Conservation (phyloP, 2,888 invertebrate species). For the Thelaira solivaga region DNA sequence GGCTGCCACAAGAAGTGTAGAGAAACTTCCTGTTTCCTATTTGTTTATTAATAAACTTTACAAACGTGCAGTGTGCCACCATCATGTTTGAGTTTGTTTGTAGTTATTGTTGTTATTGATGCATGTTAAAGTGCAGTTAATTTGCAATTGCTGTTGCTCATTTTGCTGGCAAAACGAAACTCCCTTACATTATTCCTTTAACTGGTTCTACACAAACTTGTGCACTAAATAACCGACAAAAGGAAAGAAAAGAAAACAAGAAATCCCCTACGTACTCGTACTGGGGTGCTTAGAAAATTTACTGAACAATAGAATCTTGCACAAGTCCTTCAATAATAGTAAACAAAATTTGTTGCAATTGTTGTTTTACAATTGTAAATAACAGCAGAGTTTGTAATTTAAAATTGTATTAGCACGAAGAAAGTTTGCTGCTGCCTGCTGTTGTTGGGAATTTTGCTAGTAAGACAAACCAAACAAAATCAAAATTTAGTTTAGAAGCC, state of each 20-base stretch:
- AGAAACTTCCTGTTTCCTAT: slow-evolving; percentile 30
- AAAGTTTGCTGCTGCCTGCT: background rate
- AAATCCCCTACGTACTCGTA: slow-evolving; percentile 16
- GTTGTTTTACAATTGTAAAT: background rate
- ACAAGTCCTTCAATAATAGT: background rate
- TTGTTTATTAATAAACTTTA: background rate
- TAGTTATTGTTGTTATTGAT: slow-evolving; percentile 8
- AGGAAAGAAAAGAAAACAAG: background rate
- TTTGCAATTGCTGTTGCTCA: slow-evolving; percentile 54
- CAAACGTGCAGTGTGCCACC: background rate
- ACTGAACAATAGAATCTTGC: slow-evolving; percentile 18
- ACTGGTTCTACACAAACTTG: background rate
- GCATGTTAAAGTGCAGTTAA: slow-evolving; percentile 50
- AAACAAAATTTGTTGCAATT: background rate
- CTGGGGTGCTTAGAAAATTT: background rate
- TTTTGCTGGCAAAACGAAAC: background rate
- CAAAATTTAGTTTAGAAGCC: slow-evolving; percentile 37
- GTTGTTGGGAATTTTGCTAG: slow-evolving; percentile 17
- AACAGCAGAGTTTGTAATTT: slow-evolving; percentile 7
- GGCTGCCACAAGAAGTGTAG: slow-evolving; percentile 16
- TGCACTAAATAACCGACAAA: background rate
- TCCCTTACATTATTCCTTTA: background rate
- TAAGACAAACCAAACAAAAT: too few relatives aligned
- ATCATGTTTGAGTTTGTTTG: background rate
- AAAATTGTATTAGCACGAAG: background rate